Conservation (phyloP, 2,113 vertebrate genomes). For the Notothenia rossii region DNA sequence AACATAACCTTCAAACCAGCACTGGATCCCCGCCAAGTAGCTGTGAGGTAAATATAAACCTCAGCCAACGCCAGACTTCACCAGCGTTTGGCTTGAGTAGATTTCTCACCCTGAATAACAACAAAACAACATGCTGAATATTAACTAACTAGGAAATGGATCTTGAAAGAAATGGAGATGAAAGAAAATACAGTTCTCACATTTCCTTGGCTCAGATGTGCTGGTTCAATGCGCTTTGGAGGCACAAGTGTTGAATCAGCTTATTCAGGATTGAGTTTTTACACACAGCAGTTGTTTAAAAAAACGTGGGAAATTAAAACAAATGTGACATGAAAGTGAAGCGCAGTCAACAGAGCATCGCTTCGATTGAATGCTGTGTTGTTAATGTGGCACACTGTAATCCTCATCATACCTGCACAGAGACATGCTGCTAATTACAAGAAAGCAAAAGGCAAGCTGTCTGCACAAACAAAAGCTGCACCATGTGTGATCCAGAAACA, state of each 20-base stretch:
- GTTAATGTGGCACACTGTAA: slow-evolving; percentile 17
- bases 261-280: background rate
- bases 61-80: slow-evolving; percentile 8
- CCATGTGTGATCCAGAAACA: background rate
- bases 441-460: background rate
- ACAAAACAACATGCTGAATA: slow-evolving; percentile 25
- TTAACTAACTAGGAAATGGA: background rate
- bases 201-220: background rate
- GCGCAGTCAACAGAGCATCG: background rate
- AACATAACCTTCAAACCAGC: slow-evolving; percentile 31
- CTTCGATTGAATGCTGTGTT: background rate
- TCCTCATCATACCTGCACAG: slow-evolving; percentile 1
- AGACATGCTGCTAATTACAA: slow-evolving; percentile 38
- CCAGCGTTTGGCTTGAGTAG: slow-evolving; percentile 23
- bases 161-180: background rate
- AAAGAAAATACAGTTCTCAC: background rate
- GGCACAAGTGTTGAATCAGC: slow-evolving; percentile 16
- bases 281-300: background rate
- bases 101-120: slow-evolving; percentile 15
- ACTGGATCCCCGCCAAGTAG: slow-evolving; percentile 16
- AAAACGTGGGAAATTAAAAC: background rate
- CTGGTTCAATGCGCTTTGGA: slow-evolving; percentile 2
- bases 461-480: background rate
- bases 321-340: slow-evolving; percentile 11
- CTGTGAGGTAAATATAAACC: slow-evolving; percentile 33